Evolutionary conservation across 2,888 invertebrate species (phyloP), one percentile per base, ranked within the genome.

Genomic region (Stenichneumon culpator): DNA sequence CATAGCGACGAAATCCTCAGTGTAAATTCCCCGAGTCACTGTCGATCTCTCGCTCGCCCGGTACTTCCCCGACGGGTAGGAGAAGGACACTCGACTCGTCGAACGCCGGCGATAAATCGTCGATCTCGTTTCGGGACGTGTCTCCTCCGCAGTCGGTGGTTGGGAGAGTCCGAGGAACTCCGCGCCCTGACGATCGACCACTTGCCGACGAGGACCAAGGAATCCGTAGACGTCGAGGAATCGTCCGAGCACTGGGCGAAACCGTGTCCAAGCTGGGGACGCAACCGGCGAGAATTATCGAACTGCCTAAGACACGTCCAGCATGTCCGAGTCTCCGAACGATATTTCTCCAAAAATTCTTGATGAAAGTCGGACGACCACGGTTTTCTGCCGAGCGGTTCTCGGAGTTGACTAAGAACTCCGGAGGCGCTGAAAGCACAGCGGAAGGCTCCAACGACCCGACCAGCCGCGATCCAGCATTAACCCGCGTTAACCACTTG

Each of bases 1-100:
- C 80, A 77, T 77, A 89, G 86, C 90, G 88, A 89, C 90, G 89
- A 91, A 92, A 92, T 90, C 88, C 89, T 86, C 89, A 81, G 89
- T 91, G 90, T 90, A 91, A 92, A 92, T 91, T 92, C 92, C 88
- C 88, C 89, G 84, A 91, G 91, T 92, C 92, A 92, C 87, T 84
- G 79, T 83, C 77, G 73, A 47, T 85, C 78, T 84, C 68, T 44
- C 47, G 65, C 81, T 28, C 90, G 86, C 84, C 44, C 14, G 57
- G 22, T 11, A 14, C 25, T 25, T 3, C 44, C 16, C 14, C 84
- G 72, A 47, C 82, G 87, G 86, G 87, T 87, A 87, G 88, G 89
- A 89, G 89, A 70, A 77, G 65, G 69, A 81, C 75, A 83, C 73
- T 73, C 83, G 83, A 79, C 69, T 83, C 74, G 83, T 83, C 79